phyloP scores from a whole-genome alignment of 2,888 invertebrate genomes.

The Chouioia cunea region DNA sequence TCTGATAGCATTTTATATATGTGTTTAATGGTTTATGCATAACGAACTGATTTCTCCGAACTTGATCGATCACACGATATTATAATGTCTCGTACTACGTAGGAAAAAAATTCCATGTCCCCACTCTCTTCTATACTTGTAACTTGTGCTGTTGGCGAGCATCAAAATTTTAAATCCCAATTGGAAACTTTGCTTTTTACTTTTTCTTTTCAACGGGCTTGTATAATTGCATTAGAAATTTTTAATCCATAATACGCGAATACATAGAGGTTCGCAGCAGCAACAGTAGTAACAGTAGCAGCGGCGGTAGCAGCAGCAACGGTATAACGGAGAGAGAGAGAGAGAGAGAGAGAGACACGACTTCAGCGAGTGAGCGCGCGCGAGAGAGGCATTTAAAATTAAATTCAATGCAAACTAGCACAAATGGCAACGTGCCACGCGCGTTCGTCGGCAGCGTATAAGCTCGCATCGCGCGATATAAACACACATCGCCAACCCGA shows the following conservation, averaged over 20 bases:
- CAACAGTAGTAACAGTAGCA: too few relatives aligned
- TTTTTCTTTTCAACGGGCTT: too few relatives aligned
- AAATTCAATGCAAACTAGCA: slow-evolving; percentile 65
- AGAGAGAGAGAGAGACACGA: slow-evolving; percentile 13
- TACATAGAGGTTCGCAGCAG: background rate
- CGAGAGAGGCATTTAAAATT: slow-evolving; percentile 62
- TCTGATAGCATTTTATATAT: too few relatives aligned
- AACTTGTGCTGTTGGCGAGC: too few relatives aligned
- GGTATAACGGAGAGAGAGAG: background rate
- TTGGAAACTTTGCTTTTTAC: too few relatives aligned
- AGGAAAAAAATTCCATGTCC: too few relatives aligned
- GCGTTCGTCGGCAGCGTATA: background rate
- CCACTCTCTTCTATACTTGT: too few relatives aligned
- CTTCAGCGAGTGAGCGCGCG: slow-evolving; percentile 5
- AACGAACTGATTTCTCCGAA: too few relatives aligned
- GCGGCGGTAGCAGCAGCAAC: slow-evolving; percentile 3
- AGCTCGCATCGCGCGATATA: slow-evolving; percentile 31
- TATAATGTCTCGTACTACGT: background rate
- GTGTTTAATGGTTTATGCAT: too few relatives aligned
- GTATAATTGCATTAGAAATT: background rate
- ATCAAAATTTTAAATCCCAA: too few relatives aligned
- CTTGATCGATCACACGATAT: too few relatives aligned
- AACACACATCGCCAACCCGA: slow-evolving; percentile 34
- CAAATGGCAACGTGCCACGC: slow-evolving; percentile 64
- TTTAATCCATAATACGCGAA: background rate